These are phyloP conservation scores for Radopholus similis DNA, from an alignment of 1,140 invertebrate genomes.

Conservation along the genomic window DNA sequence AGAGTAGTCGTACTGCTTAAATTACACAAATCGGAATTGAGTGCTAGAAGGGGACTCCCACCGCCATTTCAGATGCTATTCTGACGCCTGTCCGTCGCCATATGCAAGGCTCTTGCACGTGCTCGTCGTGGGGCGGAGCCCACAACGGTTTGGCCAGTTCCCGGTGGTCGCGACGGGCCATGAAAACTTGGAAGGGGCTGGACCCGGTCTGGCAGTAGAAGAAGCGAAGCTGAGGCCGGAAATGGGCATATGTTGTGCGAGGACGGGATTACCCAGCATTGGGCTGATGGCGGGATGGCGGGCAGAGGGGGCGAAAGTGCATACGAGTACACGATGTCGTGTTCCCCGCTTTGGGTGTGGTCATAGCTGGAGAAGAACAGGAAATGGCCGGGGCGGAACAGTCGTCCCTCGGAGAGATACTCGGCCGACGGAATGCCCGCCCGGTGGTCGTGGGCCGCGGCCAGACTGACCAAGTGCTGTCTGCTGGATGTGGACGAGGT, in stretches of 20 bases:
- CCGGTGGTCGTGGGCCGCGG: slow-evolving; percentile 3
- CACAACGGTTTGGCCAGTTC: slow-evolving; percentile 39
- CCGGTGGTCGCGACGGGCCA: slow-evolving; percentile 15
- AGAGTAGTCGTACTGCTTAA: slow-evolving; percentile 29
- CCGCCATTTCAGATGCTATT: slow-evolving; percentile 14
- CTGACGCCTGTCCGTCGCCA: slow-evolving; percentile 32
- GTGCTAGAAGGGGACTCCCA: too few species aligned
- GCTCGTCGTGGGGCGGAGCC: slow-evolving; percentile 34
- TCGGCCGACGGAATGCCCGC: slow-evolving; percentile 33
- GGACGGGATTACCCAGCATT: not conserved
- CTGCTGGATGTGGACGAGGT: not conserved
- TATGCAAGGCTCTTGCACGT: slow-evolving; percentile 28
- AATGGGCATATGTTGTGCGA: not conserved
- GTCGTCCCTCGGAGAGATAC: slow-evolving; percentile 32
- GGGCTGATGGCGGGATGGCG: not conserved
- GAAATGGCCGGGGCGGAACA: slow-evolving; percentile 37
- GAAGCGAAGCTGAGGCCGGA: slow-evolving; percentile 30
- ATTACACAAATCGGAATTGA: too few species aligned
- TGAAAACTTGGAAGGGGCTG: slow-evolving; percentile 43
- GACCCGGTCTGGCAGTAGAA: slow-evolving; percentile 43
- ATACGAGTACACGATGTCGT: slow-evolving; percentile 40
- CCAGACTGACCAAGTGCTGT: slow-evolving; percentile 13
- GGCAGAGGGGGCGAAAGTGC: slow-evolving; percentile 40
- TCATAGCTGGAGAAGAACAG: slow-evolving; percentile 48
- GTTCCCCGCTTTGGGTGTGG: slow-evolving; percentile 14